Evolutionary conservation across 92 coral and sea anemone species (phyloP), one percentile per base, ranked within the genome.

Genomic region (Porites cylindrica): DNA sequence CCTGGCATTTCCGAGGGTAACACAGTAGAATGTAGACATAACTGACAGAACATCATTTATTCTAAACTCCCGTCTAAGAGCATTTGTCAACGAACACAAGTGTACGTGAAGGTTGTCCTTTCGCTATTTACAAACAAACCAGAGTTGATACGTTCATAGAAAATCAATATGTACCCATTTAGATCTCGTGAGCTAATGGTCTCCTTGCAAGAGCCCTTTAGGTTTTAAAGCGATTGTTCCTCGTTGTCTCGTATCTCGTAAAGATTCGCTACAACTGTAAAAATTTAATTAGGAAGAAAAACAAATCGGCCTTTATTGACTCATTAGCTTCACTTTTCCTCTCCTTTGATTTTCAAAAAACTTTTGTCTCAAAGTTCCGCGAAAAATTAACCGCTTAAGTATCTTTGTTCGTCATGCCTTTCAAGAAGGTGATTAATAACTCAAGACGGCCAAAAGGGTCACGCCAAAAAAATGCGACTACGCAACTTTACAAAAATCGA

Each of bases 81-180:
- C 47, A 24, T 18, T 77, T 63, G 60, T 5, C 60, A 17, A n/a
- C 51, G 77, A 56, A 14, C 77, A 12, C 18, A 50, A 19, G 24
- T 72, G 29, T 43, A 51, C 59, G 19, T 51, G 19, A 6, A 51
- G 17, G 43, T 51, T 58, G 53, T 64, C 78, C 62, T 60, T 69
- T 52, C 51, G 86, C 78, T 58, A 70, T 26, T 71, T 59, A 71
- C 85, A 82, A 82, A 82, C 59, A 70, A 82, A 82, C 58, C 47
- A 71, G 23, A 70, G 78, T 52, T 70, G 86, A 56, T 71, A 82
- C 69, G 66, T 56, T 20, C 43, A 69, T 26, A n/a, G 69, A 56
- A 70, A 58, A 43, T 70, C 86, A 82, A 82, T 82, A 70, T 82
- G 86, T 16, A 23, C 86, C 21, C 61, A 1, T 18, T 52, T 50